Conservation (phyloP, 2,113 vertebrate species). For the Pluvianellus socialis region DNA sequence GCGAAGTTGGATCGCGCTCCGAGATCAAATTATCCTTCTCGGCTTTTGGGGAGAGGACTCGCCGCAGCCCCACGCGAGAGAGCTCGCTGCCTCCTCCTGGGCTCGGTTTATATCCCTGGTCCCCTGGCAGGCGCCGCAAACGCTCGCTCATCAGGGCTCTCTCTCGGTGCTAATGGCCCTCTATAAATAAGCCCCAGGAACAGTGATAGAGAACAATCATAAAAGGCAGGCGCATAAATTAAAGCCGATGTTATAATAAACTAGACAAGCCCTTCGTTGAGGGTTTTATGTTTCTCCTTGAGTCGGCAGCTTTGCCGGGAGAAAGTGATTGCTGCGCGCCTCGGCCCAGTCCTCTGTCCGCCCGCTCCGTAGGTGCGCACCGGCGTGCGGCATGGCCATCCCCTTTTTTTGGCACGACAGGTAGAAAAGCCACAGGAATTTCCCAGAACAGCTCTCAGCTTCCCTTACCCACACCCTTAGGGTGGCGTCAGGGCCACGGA, state of each 20-base stretch:
- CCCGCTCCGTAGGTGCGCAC: neutral
- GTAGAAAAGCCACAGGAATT: neutral
- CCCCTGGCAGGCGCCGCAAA: neutral
- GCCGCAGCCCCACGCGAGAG: neutral
- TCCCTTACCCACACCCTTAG: neutral
- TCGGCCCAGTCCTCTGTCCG: neutral
- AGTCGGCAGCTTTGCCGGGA: neutral
- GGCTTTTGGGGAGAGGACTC: neutral
- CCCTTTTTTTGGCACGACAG: neutral
- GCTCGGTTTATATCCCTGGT: neutral
- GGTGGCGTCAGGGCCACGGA: neutral
- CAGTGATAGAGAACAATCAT: constrained; percentile 32
- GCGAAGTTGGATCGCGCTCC: neutral
- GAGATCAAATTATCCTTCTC: constrained; percentile 34
- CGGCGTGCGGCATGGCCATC: neutral
- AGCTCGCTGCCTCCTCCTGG: neutral
- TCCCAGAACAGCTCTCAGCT: neutral
- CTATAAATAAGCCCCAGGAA: constrained; percentile 48
- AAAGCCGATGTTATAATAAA: constrained; percentile 46
- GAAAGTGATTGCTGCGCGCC: neutral
- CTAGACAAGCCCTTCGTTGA: neutral
- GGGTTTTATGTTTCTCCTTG: constrained; percentile 42
- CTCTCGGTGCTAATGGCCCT: constrained; percentile 34
- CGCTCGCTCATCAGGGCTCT: neutral
- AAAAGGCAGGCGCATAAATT: constrained; percentile 58